phyloP scores from a whole-genome alignment of 2,113 vertebrate genomes.

The Ursus arctos region DNA sequence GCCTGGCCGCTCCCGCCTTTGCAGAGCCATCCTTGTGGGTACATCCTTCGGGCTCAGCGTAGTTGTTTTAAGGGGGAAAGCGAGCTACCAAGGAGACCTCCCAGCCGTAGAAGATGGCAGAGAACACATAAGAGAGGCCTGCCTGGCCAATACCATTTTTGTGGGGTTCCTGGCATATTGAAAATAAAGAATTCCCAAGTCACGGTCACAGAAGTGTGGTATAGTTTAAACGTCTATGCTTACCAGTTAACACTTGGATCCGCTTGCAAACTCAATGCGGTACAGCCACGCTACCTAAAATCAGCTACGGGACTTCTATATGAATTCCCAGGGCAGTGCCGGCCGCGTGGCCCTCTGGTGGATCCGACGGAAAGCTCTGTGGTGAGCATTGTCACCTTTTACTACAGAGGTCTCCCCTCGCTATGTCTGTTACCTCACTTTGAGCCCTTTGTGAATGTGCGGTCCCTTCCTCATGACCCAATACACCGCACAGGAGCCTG shows the following conservation, averaged over 20 bases:
- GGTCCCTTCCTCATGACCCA: background rate
- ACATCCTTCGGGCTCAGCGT: background rate
- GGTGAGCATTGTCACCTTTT: background rate
- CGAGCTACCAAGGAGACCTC: background rate
- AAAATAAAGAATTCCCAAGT: slow-evolving; percentile 4
- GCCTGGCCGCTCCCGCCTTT: background rate
- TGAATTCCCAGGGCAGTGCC: background rate
- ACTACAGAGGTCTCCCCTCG: background rate
- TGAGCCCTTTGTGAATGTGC: background rate
- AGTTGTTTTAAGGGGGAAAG: background rate
- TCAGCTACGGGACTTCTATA: background rate
- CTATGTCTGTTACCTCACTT: background rate
- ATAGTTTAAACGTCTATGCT: background rate
- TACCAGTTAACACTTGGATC: background rate
- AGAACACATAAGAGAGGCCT: background rate
- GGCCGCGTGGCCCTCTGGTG: background rate
- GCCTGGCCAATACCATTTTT: background rate
- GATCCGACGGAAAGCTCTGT: background rate
- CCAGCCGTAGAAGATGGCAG: background rate
- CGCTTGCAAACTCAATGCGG: background rate
- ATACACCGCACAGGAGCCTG: background rate
- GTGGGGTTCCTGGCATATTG: background rate
- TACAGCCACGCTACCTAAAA: background rate
- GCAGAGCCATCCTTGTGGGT: background rate
- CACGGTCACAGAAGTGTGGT: background rate